A percentile compares a stretch with the other conserved stretches of the same genome.
phyloP scores from a whole-genome alignment of 2,113 vertebrate species.

The Elephantulus edwardii region DNA sequence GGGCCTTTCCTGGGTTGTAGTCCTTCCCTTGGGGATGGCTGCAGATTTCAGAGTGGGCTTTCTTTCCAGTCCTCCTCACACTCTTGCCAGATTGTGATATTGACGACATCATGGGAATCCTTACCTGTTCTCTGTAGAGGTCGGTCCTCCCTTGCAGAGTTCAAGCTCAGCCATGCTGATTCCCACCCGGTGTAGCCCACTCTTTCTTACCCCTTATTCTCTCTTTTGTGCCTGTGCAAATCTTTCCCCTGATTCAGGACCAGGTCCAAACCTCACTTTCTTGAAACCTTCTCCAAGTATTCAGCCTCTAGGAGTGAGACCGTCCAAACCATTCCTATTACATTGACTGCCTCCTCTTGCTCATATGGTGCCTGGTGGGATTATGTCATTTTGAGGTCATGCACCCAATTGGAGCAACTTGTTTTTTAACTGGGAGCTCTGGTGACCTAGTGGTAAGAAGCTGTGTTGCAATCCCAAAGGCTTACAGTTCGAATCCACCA shows the following conservation, averaged over 20 bases:
- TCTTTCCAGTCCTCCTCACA: too few species aligned
- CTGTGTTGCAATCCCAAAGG: too few species aligned
- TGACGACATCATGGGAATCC: background rate
- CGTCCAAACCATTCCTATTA: rapidly evolving
- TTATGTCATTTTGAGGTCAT: background rate
- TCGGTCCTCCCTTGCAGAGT: background rate
- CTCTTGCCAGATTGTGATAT: too few species aligned
- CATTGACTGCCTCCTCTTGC: background rate
- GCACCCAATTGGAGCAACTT: background rate
- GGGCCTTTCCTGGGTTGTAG: too few species aligned
- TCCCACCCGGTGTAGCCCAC: background rate
- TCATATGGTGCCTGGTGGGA: background rate
- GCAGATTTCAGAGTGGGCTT: too few species aligned
- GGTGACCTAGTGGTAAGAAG: too few species aligned
- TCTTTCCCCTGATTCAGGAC: too few species aligned
- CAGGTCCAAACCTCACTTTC: background rate
- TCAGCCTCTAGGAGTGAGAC: background rate
- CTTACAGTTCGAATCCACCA: too few species aligned
- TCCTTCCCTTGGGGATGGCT: too few species aligned
- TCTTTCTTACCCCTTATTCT: background rate
- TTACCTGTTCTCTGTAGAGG: background rate
- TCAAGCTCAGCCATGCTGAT: background rate
- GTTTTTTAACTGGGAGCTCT: background rate
- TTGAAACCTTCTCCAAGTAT: background rate
- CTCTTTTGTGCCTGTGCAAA: background rate